Evolutionary conservation across 2,113 vertebrate genomes (phyloP), one percentile per base, ranked within the genome.

Genomic region (Anseranas semipalmata): DNA sequence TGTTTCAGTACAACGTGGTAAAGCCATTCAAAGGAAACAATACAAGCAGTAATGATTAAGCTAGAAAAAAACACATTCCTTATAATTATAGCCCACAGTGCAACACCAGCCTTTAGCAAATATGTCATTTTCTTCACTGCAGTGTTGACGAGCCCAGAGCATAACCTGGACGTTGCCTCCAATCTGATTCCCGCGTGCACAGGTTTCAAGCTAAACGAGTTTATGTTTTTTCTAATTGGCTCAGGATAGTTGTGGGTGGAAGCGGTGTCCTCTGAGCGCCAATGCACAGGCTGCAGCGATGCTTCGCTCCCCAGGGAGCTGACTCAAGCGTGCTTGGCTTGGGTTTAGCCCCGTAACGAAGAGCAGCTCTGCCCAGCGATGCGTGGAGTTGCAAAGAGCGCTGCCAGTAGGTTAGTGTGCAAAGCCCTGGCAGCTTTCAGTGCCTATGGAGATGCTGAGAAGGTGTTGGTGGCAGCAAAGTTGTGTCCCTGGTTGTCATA

Each of bases 1-100:
- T 87, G 30, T 95, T 95, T 93, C 81, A 66, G 88, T 80, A 63
- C 55, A 45, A 46, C 16, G 2, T 58, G 72, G 63, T 92, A 84
- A 86, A 95, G 89, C 68, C 86, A 37, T 87, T 93, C 73, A 87
- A 92, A 95, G 84, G 89, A 90, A 95, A 86, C 80, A 93, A 84
- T 63, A 56, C 86, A 90, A 93, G 77, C 48, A 79, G 46, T 65
- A 87, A 87, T 68, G 76, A 87, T 94, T 81, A 87, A 95, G 89
- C 73, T 85, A 94, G 86, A 89, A 90, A 58, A 43, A 1, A 43
- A 0, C 28, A 15, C 63, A 19, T 92, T 89, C 79, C 86, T 94
- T 82, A 11, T 77, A 89, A 92, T 82, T 91, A 76, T 11, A 94
- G 74, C 75, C 80, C 87, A 62, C 74, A 80, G 75, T 70, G 67